Percentiles rank a stretch among this genome's conserved stretches.
Conservation (phyloP, 2,113 vertebrate species). For the Menura novaehollandiae region DNA sequence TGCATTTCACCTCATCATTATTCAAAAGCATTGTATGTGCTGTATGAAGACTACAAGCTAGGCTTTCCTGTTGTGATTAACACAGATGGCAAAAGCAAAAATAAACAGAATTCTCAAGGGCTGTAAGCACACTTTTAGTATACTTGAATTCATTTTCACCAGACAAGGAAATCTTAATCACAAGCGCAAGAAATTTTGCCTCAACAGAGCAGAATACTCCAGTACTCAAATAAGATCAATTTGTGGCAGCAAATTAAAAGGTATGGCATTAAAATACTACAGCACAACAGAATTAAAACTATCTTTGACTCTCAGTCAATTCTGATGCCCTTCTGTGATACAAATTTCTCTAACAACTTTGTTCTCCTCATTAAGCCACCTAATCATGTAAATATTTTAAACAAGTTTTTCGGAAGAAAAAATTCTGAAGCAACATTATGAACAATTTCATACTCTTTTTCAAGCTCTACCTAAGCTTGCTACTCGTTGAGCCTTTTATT, state of each 20-base stretch:
- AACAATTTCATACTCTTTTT: neutral
- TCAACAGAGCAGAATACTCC: neutral
- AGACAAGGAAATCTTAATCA: neutral
- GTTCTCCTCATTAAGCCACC: neutral
- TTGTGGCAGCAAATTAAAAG: neutral
- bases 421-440: neutral
- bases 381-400: neutral
- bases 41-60: neutral
- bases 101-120: neutral
- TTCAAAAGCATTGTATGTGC: neutral
- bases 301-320: neutral
- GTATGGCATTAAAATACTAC: neutral
- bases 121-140: neutral
- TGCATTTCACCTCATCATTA: neutral
- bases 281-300: neutral
- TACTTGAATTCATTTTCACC: neutral
- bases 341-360: neutral
- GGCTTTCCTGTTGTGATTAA: neutral
- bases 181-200: neutral
- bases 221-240: neutral
- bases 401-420: neutral
- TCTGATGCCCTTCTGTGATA: neutral
- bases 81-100: neutral
- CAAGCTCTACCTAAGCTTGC: neutral
- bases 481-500: neutral